phyloP scores from a whole-genome alignment of 2,888 invertebrate species.

The Cecidostiba fungosa region DNA sequence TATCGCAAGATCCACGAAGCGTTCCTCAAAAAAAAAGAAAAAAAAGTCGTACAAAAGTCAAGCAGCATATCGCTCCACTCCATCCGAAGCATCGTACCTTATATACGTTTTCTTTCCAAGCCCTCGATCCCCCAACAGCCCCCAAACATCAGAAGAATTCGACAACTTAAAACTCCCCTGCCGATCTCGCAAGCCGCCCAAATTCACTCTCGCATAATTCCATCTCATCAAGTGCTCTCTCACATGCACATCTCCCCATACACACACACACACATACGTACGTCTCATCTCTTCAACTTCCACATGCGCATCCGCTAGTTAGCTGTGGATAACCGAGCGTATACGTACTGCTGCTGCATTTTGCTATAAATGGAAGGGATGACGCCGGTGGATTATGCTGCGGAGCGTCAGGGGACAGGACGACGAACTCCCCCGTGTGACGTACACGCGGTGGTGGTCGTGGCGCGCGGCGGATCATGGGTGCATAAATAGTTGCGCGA shows the following conservation, averaged over 20 bases:
- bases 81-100: background rate
- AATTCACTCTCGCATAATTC: slow-evolving; percentile 16
- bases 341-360: background rate
- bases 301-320: background rate
- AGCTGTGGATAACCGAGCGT: slow-evolving; percentile 3
- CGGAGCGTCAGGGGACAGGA: background rate
- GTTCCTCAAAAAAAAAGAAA: background rate
- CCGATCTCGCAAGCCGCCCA: background rate
- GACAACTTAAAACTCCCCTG: background rate
- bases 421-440: slow-evolving; percentile 12
- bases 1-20: background rate
- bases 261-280: background rate
- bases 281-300: background rate
- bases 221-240: background rate
- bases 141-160: background rate
- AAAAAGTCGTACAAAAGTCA: background rate
- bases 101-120: background rate
- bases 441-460: background rate
- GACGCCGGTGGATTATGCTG: background rate
- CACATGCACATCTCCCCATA: background rate
- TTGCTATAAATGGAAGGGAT: background rate
- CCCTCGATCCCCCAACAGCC: background rate
- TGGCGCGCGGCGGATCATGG: background rate
- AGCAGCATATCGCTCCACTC: background rate
- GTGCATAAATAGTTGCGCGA: slow-evolving; percentile 41